phyloP scores from a whole-genome alignment of 2,797 vertebrate species.

The Cyprinodon diabolis region DNA sequence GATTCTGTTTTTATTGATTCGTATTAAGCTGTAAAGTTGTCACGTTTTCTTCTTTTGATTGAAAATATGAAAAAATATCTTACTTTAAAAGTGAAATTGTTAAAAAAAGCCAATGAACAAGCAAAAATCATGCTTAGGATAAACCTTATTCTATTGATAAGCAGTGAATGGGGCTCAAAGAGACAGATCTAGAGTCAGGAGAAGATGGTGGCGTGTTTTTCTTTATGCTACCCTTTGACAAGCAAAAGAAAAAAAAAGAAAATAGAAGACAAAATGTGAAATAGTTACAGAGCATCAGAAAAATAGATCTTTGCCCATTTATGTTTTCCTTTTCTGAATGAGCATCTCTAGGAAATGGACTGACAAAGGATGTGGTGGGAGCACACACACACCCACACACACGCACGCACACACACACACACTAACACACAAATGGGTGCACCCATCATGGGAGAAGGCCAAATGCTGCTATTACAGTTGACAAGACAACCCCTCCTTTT shows the following conservation, averaged over 20 bases:
- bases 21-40: no score
- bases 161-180: neutral
- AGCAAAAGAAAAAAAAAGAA: conserved; percentile 23
- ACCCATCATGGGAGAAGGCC: conserved; percentile 49
- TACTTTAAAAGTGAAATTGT: no score
- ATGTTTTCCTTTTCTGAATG: conserved; percentile 16
- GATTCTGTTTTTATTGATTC: no score
- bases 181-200: conserved; percentile 18
- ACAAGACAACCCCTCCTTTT: conserved; percentile 60
- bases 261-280: conserved; percentile 24
- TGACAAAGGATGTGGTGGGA: conserved; percentile 43
- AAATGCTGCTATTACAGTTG: conserved; percentile 54
- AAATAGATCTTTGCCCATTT: conserved; percentile 17
- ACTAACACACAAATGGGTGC: conserved; percentile 8
- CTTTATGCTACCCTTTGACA: conserved; percentile 2
- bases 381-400: conserved; percentile 10
- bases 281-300: conserved; percentile 26
- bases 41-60: no score
- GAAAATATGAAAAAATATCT: no score
- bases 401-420: conserved; percentile 12
- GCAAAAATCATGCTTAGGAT: neutral
- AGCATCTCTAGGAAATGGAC: conserved; percentile 43
- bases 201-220: conserved; percentile 20
- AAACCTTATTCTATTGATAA: neutral
- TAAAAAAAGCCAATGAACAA: neutral